Conservation (phyloP, 2,888 invertebrate genomes). For the Dasysyrphus albostriatus region DNA sequence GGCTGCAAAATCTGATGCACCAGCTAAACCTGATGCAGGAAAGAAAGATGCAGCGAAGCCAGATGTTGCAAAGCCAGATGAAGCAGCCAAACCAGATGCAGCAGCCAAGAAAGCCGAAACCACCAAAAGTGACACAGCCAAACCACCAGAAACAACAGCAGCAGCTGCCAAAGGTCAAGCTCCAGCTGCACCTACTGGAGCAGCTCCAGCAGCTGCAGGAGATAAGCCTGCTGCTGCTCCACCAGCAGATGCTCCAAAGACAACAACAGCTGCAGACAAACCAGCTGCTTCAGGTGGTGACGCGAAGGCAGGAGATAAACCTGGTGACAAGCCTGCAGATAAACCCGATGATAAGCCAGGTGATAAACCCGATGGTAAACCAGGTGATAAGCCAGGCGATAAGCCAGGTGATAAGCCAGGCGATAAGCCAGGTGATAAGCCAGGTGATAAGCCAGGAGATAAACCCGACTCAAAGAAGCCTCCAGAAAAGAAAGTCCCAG, state of each 20-base stretch:
- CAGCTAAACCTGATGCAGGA: constrained; percentile 79
- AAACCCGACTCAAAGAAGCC: constrained; percentile 17
- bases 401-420: constrained; percentile 77
- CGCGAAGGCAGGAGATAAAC: constrained; percentile 71
- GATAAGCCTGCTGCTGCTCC: constrained; percentile 79
- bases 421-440: constrained; percentile 69
- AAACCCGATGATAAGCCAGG: constrained; percentile 78
- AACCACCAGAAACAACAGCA: constrained; percentile 77
- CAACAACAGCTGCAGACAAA: constrained; percentile 77
- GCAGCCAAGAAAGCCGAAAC: constrained; percentile 80
- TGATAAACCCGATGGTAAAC: too few relatives aligned
- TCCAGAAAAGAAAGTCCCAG: constrained; percentile 79
- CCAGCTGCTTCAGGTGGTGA: constrained; percentile 77
- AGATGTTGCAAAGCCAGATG: constrained; percentile 79
- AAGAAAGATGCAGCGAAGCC: constrained; percentile 79
- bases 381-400: constrained; percentile 76
- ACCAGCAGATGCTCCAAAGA: too few relatives aligned
- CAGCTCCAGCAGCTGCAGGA: constrained; percentile 82
- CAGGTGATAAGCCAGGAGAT: constrained; percentile 28
- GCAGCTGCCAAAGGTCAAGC: constrained; percentile 76
- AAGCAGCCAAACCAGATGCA: constrained; percentile 80
- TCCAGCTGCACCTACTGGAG: constrained; percentile 81
- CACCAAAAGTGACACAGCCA: constrained; percentile 78
- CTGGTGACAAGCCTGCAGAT: constrained; percentile 77
- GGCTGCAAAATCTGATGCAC: constrained; percentile 79